Percentiles rank a stretch among this genome's conserved stretches.
Conservation (phyloP, 2,888 invertebrate species). For the Cephus sareptanus region DNA sequence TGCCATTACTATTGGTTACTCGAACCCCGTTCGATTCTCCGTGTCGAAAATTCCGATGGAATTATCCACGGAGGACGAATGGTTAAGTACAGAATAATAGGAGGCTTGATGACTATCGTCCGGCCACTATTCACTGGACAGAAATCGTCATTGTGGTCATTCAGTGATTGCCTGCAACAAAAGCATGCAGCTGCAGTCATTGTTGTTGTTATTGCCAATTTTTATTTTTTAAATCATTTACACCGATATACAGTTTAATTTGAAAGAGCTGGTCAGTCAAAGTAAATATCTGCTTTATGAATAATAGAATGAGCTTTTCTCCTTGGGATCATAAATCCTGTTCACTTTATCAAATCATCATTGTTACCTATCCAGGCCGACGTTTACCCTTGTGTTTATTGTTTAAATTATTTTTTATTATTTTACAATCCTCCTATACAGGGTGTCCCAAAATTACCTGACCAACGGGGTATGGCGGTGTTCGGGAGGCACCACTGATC, state of each 20-base stretch:
- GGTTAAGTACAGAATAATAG: background rate
- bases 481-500: no score
- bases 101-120: background rate
- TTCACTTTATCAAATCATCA: background rate
- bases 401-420: background rate
- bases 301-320: background rate
- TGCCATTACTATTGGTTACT: constrained; percentile 70
- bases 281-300: no score
- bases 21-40: background rate
- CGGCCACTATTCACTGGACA: background rate
- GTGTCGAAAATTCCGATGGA: background rate
- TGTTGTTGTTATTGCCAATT: background rate
- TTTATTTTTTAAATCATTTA: background rate
- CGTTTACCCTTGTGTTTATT: background rate
- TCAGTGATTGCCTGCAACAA: background rate
- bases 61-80: background rate
- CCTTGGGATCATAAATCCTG: background rate
- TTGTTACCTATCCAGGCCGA: background rate
- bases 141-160: background rate
- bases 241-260: background rate
- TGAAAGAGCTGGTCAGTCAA: no score
- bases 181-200: background rate
- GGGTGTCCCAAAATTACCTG: no score
- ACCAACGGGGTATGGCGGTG: no score
- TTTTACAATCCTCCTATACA: background rate